phyloP scores from a whole-genome alignment of 2,888 invertebrate genomes.

The Zaprionus lineosus region DNA sequence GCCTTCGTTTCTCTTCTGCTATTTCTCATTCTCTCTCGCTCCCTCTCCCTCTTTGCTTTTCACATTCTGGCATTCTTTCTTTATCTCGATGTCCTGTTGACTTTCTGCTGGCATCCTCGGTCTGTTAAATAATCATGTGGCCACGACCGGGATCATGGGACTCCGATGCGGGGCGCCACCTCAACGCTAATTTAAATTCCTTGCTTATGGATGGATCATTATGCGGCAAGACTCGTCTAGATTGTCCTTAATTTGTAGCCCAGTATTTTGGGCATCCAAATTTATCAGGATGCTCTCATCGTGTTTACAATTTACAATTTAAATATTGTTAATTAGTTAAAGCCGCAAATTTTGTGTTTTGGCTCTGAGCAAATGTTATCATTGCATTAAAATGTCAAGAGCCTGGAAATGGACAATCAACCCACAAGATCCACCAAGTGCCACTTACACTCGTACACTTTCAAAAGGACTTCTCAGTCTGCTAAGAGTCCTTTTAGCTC shows the following conservation, averaged over 20 bases:
- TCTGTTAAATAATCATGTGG: slow-evolving; percentile 66
- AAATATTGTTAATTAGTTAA: slow-evolving; percentile 71
- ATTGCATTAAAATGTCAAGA: slow-evolving; percentile 60
- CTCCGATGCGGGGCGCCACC: slow-evolving; percentile 27
- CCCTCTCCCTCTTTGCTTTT: too few species aligned
- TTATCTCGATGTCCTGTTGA: too few species aligned
- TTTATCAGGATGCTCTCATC: slow-evolving; percentile 61
- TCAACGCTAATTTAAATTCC: slow-evolving; percentile 70
- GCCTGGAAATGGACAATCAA: slow-evolving; percentile 36
- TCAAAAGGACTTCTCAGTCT: too few species aligned
- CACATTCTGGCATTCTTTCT: too few species aligned
- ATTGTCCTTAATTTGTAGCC: slow-evolving; percentile 65
- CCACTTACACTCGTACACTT: slow-evolving; percentile 42
- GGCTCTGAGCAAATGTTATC: slow-evolving; percentile 48
- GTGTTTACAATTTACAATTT: slow-evolving; percentile 59
- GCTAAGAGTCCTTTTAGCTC: too few species aligned
- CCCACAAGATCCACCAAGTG: slow-evolving; percentile 30
- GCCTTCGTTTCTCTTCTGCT: slow-evolving; percentile 4
- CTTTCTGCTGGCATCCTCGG: slow-evolving; percentile 15
- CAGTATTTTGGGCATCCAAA: slow-evolving; percentile 40
- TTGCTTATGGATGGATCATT: slow-evolving; percentile 38
- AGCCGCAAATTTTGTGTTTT: slow-evolving; percentile 25
- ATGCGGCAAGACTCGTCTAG: slow-evolving; percentile 38
- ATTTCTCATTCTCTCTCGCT: too few species aligned
- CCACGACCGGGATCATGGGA: slow-evolving; percentile 21